A percentile compares a stretch with the other conserved stretches of the same genome.
phyloP scores from a whole-genome alignment of 2,888 invertebrate species.

The Phymatocera aterrima region DNA sequence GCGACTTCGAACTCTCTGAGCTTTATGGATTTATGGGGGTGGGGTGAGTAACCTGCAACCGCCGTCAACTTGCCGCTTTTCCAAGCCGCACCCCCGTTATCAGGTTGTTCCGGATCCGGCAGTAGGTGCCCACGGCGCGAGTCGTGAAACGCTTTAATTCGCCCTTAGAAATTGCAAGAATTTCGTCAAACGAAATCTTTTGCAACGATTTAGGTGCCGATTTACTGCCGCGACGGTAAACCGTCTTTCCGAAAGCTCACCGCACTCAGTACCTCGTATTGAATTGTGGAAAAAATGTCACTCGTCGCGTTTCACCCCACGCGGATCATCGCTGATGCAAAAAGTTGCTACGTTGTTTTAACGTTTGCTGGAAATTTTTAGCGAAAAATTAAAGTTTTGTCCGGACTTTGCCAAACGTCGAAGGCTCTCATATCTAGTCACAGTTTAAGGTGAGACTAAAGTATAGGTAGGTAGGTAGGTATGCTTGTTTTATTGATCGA shows the following conservation, averaged over 20 bases:
- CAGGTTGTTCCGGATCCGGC: conserved; percentile 22
- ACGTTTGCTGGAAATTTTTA: too few species aligned
- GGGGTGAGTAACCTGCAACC: too few species aligned
- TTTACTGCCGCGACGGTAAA: background rate
- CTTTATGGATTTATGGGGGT: conserved; percentile 56
- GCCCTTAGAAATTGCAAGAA: conserved; percentile 50
- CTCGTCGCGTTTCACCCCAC: background rate
- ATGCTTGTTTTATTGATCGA: too few species aligned
- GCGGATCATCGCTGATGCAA: background rate
- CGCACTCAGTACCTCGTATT: background rate
- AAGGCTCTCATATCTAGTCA: too few species aligned
- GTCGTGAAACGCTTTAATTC: conserved; percentile 55
- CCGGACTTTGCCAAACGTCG: too few species aligned
- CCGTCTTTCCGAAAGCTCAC: background rate
- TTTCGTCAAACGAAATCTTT: background rate
- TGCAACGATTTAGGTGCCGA: too few species aligned
- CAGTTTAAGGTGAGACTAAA: too few species aligned
- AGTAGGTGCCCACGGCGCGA: too few species aligned
- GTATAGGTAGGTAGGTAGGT: too few species aligned
- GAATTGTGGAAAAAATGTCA: background rate
- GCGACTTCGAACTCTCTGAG: conserved; percentile 47
- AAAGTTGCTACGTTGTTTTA: too few species aligned
- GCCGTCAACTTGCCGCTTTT: background rate
- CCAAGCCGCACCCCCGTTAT: background rate
- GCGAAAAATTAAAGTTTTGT: too few species aligned